Conservation (phyloP, 2,888 invertebrate species). For the Punctoribates punctum region DNA sequence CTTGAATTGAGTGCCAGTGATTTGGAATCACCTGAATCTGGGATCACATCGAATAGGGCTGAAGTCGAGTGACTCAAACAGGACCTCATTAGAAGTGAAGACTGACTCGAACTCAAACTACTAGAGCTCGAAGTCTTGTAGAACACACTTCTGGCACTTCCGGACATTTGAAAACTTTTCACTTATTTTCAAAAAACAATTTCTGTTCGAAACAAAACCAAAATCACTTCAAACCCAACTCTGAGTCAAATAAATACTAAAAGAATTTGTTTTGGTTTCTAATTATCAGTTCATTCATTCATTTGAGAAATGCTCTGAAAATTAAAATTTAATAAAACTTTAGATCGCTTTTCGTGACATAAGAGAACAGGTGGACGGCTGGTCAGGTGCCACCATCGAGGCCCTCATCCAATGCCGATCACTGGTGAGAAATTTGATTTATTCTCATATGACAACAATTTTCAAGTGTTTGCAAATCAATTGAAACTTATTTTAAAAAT, state of each 20-base stretch:
- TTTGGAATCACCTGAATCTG: background rate
- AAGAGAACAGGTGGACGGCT: background rate
- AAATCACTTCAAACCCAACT: too few relatives aligned
- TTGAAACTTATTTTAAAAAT: too few relatives aligned
- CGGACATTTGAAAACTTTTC: conserved; percentile 9
- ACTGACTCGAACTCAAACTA: background rate
- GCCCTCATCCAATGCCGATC: background rate
- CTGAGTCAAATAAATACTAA: too few relatives aligned
- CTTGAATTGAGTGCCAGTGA: background rate
- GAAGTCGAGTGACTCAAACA: conserved; percentile 18
- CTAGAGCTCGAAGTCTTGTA: conserved; percentile 6
- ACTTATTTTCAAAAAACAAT: background rate
- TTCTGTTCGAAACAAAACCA: background rate
- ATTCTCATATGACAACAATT: too few relatives aligned
- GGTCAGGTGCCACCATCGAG: background rate
- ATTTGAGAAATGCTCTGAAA: too few relatives aligned
- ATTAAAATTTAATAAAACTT: too few relatives aligned
- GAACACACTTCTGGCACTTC: conserved; percentile 8
- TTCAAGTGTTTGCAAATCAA: too few relatives aligned
- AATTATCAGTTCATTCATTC: conserved; percentile 5
- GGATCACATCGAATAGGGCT: conserved; percentile 10
- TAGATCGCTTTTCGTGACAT: conserved; percentile 1
- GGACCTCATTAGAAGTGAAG: background rate
- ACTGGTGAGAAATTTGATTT: background rate
- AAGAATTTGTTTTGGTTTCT: too few relatives aligned